Percentiles rank a stretch among this genome's conserved stretches.
Conservation (phyloP, 2,888 invertebrate genomes). For the Neoaliturus tenellus region DNA sequence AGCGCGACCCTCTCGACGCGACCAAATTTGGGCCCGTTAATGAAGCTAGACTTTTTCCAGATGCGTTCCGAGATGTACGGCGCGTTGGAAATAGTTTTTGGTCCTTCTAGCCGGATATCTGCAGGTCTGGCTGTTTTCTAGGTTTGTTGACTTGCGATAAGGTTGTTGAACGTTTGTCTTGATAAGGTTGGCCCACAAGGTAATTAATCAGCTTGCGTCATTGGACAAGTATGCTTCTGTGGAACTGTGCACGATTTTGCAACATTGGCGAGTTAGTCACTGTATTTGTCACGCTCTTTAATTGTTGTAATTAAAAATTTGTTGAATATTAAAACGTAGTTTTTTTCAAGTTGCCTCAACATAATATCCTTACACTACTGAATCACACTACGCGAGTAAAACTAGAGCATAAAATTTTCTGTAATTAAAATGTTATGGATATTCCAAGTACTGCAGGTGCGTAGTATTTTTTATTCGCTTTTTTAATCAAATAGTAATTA, state of each 20-base stretch:
- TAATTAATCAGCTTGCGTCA: slow-evolving; percentile 24
- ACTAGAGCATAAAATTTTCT: too few relatives aligned
- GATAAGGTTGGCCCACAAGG: not conserved
- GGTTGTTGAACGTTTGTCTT: slow-evolving; percentile 24
- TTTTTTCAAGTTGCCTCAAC: too few relatives aligned
- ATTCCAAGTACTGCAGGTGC: too few relatives aligned
- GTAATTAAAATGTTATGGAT: too few relatives aligned
- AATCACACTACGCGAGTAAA: too few relatives aligned
- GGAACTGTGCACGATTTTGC: not conserved
- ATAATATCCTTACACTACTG: too few relatives aligned
- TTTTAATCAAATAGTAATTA: too few relatives aligned
- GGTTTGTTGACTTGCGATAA: slow-evolving; percentile 1
- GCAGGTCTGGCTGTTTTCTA: not conserved
- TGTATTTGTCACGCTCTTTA: too few relatives aligned
- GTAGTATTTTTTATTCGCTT: too few relatives aligned
- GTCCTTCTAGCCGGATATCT: not conserved
- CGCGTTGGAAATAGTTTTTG: slow-evolving; percentile 29
- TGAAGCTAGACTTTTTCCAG: slow-evolving; percentile 50
- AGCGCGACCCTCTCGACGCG: not conserved
- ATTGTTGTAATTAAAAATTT: too few relatives aligned
- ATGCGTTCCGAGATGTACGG: slow-evolving; percentile 28
- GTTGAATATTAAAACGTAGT: too few relatives aligned
- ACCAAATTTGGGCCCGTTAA: slow-evolving; percentile 38
- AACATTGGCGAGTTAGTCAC: not conserved
- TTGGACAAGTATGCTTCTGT: not conserved